A percentile compares a stretch with the other conserved stretches of the same genome.
Evolutionary conservation across 2,888 invertebrate genomes (phyloP).

Genomic region (Ennomos erosarius): DNA sequence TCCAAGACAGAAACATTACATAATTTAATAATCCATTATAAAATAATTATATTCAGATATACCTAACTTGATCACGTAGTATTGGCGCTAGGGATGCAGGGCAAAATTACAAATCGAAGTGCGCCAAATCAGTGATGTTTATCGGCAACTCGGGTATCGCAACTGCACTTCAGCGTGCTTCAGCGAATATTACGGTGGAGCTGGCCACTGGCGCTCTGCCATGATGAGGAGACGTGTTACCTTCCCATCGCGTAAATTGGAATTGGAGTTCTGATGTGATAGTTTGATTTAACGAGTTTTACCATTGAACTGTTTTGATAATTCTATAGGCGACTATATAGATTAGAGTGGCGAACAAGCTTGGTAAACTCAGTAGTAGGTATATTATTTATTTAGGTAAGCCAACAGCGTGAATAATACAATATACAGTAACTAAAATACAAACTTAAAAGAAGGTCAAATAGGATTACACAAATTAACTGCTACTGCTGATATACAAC

Average conservation of each 20-base stretch:
- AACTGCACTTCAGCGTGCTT: conserved; percentile 27
- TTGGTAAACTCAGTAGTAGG: no score
- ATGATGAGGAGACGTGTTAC: conserved; percentile 22
- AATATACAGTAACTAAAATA: no score
- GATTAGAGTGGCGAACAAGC: no score
- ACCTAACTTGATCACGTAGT: conserved; percentile 2
- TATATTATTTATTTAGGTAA: no score
- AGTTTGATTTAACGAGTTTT: background rate
- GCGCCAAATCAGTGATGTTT: conserved; percentile 33
- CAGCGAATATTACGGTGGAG: conserved; percentile 23
- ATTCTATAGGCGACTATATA: no score
- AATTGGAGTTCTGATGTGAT: background rate
- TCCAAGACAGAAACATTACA: no score
- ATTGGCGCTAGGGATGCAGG: conserved; percentile 15
- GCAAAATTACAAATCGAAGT: conserved; percentile 27
- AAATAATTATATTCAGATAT: background rate
- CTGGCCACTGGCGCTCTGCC: conserved; percentile 34
- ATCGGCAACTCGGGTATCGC: conserved; percentile 32
- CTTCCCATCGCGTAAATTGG: conserved; percentile 1
- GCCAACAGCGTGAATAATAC: no score
- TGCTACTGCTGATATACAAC: no score
- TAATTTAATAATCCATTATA: no score
- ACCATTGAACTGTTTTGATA: no score
- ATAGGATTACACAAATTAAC: no score
- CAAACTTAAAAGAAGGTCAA: no score